These are phyloP conservation scores for Melinaea menophilus DNA, from an alignment of 2,888 invertebrate genomes.

Conservation along the genomic window DNA sequence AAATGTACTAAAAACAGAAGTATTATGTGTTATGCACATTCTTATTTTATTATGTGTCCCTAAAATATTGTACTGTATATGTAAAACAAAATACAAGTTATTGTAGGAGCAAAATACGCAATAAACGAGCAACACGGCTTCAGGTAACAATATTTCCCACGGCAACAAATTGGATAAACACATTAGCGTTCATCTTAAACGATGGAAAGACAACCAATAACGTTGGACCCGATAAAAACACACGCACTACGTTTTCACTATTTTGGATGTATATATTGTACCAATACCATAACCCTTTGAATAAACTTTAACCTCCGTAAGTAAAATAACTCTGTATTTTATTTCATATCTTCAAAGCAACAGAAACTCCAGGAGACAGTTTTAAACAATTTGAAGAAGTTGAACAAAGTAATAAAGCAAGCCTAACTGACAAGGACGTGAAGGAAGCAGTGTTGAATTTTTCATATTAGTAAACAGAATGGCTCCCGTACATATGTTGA, in stretches of 20 bases:
- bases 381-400: not conserved
- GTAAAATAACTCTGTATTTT: not conserved
- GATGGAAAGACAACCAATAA: conserved; percentile 74
- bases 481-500: conserved; percentile 51
- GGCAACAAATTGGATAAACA: conserved; percentile 75
- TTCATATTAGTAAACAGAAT: conserved; percentile 54
- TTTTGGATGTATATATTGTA: conserved; percentile 40
- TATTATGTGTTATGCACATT: too few species aligned
- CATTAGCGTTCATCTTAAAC: conserved; percentile 70
- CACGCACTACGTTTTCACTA: conserved; percentile 55
- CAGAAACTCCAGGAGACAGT: not conserved
- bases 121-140: conserved; percentile 50
- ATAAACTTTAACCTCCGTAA: not conserved
- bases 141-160: conserved; percentile 69
- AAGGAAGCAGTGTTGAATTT: conserved; percentile 51
- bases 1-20: too few species aligned
- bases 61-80: not conserved
- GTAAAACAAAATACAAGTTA: conserved; percentile 18
- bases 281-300: not conserved
- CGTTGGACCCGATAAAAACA: conserved; percentile 45
- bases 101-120: conserved; percentile 40
- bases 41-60: not conserved
- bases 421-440: conserved; percentile 35
- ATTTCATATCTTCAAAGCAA: not conserved
- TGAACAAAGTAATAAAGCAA: conserved; percentile 13